Base-by-base conservation (phyloP, 2,888 invertebrate genomes). In the Aphodius sticticus region DNA sequence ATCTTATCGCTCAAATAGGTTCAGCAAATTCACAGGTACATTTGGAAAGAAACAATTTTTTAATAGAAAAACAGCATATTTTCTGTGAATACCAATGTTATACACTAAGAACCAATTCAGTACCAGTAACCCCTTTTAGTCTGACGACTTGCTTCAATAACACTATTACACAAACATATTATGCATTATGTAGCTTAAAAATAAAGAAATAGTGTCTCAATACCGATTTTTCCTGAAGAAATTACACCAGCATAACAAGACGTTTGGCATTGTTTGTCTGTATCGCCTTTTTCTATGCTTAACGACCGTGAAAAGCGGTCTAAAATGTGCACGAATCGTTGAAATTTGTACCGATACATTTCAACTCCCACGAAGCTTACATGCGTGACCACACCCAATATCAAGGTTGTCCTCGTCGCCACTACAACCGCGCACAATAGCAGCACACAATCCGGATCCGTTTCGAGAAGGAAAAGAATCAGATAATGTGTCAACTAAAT, bases 401-500 rank as follows among this genome's bases (percentile, higher is more conserved):
- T 53, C 53, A 53, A 53, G 53, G 53, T 53, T 53, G 53, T 5
- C 53, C 53, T 53, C 2, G 53, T 53, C 53, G 12, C 53, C 26
- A 53, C 7, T 53, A 53, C 2, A 53, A 53, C 53, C 7, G 12
- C 53, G 26, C 26, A 26, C 26, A 26, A 26, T 26, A 26, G 26
- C 26, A 26, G 26, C 53, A 53, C 53, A 53, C 53, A 12, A 53
- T 53, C 53, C 53, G 53, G 53, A 53, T 53, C 53, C 53, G 53
- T 53, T 53, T 53, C 53, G 53, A 1, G 12, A 7, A 53, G 26
- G 53, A 53, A 53, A 53, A 53, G 53, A 53, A 53, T 53, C 53
- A 53, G 53, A 53, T 53, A 53, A 53, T 53, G 53, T 53, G 53
- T 53, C 53, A 53, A 53, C 53, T 53, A 53, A 53, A 53, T 53